Evolutionary conservation across 92 coral and sea anemone genomes (phyloP), one percentile per base, ranked within the genome.

Genomic region (Muricea muricata): DNA sequence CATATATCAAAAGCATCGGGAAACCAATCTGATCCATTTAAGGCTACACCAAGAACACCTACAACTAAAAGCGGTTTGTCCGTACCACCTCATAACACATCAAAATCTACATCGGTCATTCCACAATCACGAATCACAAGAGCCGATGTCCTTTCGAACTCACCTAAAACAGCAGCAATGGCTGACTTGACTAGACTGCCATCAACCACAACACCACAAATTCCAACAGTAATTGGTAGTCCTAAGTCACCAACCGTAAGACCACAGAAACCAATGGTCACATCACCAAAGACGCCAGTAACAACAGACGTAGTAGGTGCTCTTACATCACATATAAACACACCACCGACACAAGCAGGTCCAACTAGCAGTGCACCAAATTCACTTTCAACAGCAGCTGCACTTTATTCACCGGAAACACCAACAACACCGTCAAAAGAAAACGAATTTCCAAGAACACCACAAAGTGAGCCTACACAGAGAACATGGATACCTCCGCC

Each of bases 401-500:
- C 30, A 60, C 0, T 24, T 23, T 60, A 3, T 3, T 28, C 68
- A 60, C 28, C 68, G 10, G 32, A 4, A 60, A 47, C n/a, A n/a
- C n/a, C 52, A 3, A 39, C 78, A 10, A 28, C 65, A 28, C 63
- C 80, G 18, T 6, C 28, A 37, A 45, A 45, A 74, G 39, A 46
- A 11, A 60, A 28, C 15, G 80, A 74, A 46, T 48, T 34, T 10
- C 61, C 80, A 3, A 47, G 41, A 45, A 74, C 1, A 74, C 12
- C 61, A 25, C 55, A 74, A 11, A 74, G 80, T 21, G 80, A 74
- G 61, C 61, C 80, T 1, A 74, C 11, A 21, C 13, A 25, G 20
- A 74, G 20, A 24, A 13, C 63, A 3, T 74, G 80, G 80, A 74
- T 47, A 9, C 61, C 80, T 6, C 61, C 80, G 21, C 91, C 93